Percentiles rank a stretch among this genome's conserved stretches.
phyloP scores from a whole-genome alignment of 2,113 vertebrate species.

The Microcebus lehilahytsara region DNA sequence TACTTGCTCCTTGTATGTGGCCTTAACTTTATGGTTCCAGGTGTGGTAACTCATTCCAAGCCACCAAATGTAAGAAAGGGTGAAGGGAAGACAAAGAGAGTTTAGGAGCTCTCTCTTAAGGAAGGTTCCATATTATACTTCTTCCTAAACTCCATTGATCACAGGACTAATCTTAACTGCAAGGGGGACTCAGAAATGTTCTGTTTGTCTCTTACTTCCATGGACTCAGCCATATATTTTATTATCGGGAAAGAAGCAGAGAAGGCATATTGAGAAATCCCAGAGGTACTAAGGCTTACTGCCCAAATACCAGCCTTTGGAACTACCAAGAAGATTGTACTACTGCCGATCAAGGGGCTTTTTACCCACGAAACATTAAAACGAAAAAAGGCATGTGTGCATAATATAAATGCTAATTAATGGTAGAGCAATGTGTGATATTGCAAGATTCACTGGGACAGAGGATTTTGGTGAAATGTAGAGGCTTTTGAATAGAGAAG shows the following conservation, averaged over 20 bases:
- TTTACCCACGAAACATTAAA: neutral
- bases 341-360: neutral
- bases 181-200: neutral
- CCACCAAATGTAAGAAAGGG: neutral
- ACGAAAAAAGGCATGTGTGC: neutral
- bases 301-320: neutral
- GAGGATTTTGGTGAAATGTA: neutral
- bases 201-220: neutral
- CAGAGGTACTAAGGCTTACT: too few relatives aligned
- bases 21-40: neutral
- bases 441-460: neutral
- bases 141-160: neutral
- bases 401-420: neutral
- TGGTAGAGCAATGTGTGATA: neutral
- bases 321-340: neutral
- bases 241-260: neutral
- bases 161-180: neutral
- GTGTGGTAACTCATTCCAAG: neutral
- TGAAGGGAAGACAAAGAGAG: neutral
- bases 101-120: neutral
- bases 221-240: neutral
- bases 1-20: neutral
- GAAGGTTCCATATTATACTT: neutral
- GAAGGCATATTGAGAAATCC: neutral
- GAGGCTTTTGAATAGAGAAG: neutral